phyloP scores from a whole-genome alignment of 2,888 invertebrate genomes.

The Torymus texanus region DNA sequence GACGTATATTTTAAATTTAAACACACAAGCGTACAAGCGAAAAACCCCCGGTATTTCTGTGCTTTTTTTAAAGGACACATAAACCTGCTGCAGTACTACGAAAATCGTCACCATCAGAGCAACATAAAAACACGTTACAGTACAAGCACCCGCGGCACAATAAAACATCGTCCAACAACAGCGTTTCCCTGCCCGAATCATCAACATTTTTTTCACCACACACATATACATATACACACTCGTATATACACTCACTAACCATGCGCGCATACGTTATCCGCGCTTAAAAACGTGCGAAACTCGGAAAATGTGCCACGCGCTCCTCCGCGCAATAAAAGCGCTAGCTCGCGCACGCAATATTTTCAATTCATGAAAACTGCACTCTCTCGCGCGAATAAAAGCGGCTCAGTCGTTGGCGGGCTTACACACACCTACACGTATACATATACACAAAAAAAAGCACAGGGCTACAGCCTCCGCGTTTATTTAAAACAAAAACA shows the following conservation, averaged over 20 bases:
- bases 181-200: conserved; percentile 27
- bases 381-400: conserved; percentile 27
- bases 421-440: too few species aligned
- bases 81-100: not conserved
- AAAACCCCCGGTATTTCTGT: too few species aligned
- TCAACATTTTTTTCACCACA: conserved; percentile 43
- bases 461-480: not conserved
- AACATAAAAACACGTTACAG: conserved; percentile 9
- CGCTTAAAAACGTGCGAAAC: conserved; percentile 49
- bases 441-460: not conserved
- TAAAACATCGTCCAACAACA: conserved; percentile 31
- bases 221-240: not conserved
- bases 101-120: conserved; percentile 15
- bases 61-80: too few species aligned
- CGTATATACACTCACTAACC: not conserved
- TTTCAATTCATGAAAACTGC: conserved; percentile 46
- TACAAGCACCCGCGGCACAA: conserved; percentile 3
- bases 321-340: conserved; percentile 33
- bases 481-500: conserved; percentile 35
- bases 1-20: too few species aligned
- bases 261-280: conserved; percentile 34
- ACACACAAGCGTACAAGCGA: too few species aligned
- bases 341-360: conserved; percentile 31
- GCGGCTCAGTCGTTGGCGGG: conserved; percentile 4
- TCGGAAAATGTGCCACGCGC: conserved; percentile 48